Base-by-base conservation (phyloP, 2,797 vertebrate species). In the Hippoglossus hippoglossus region DNA sequence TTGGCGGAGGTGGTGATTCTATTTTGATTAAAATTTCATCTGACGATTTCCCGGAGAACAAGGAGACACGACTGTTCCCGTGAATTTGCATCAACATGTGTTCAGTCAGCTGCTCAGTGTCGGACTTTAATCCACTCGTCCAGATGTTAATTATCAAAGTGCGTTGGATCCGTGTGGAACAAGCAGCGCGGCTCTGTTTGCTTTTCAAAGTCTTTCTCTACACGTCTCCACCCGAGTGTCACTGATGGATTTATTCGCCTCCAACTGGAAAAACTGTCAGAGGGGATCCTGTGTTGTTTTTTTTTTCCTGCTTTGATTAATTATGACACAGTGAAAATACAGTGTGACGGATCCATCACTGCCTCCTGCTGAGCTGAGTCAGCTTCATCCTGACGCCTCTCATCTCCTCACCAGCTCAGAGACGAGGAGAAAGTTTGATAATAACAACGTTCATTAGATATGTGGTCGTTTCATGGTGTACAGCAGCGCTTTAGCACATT, bases 221-320 rank as follows among this genome's bases (percentile, higher is more conserved):
- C 22, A 39, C 19, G 8, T 49, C 28, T 25, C 50, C 21, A 0
- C 7, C n/a, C 0, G 47, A 54, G 25, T 51, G 54, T 54, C 53
- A 15, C 77, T 52, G 73, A 86, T 68, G 69, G 71, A 84, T 83
- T 41, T 0, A 19, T 60, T 67, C n/a, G 15, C 53, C 25, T 75
- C 71, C 41, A 26, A 47, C 41, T 78, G 64, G 41, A 63, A 74
- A 60, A 74, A 57, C 47, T 16, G 51, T 62, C 9, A 4, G 21
- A 22, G 2, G n/a, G 52, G 47, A 51, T 7, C 25, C 28, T 24
- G 67, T 66, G 36, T 36, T 54, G 24, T 36, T 36, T 6, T 21
- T 53, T 25, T 36, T 12, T 8, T 46, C 26, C 0, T 5, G 34
- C 53, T 69, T 47, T 82, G 63, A 89, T 76, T 60, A 64, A 83